phyloP scores from a whole-genome alignment of 2,113 vertebrate genomes.

The Ciconia maguari region DNA sequence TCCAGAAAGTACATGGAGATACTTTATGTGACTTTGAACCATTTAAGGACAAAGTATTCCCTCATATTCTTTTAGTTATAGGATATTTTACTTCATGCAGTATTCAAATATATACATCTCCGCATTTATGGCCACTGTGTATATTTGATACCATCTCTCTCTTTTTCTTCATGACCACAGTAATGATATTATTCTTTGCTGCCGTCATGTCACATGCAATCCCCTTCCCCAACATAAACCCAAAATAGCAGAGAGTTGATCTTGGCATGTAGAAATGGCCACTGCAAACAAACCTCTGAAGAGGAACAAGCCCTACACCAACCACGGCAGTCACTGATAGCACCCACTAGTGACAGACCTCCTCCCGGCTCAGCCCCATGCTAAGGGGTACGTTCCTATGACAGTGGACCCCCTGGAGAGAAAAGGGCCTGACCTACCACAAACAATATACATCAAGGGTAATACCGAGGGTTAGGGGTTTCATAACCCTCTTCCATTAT shows the following conservation, averaged over 20 bases:
- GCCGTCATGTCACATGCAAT: fast-evolving
- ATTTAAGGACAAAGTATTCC: background rate
- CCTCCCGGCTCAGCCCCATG: background rate
- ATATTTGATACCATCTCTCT: background rate
- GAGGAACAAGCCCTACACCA: background rate
- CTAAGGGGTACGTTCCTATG: background rate
- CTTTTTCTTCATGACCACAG: background rate
- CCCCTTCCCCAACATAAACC: background rate
- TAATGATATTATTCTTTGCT: background rate
- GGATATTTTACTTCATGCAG: background rate
- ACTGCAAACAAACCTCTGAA: background rate
- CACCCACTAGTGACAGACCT: background rate
- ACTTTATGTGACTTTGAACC: background rate
- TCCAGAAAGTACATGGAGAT: background rate
- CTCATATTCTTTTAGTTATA: background rate
- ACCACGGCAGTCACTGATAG: background rate
- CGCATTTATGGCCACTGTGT: background rate
- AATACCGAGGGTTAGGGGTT: background rate
- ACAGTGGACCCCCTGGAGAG: background rate
- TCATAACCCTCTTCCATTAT: background rate
- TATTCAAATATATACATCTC: background rate
- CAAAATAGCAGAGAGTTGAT: background rate
- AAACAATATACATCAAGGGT: background rate
- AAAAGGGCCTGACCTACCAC: background rate
- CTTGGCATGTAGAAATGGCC: background rate